phyloP scores from a whole-genome alignment of 2,888 invertebrate species.

The Rhopalosiphum nymphaeae region DNA sequence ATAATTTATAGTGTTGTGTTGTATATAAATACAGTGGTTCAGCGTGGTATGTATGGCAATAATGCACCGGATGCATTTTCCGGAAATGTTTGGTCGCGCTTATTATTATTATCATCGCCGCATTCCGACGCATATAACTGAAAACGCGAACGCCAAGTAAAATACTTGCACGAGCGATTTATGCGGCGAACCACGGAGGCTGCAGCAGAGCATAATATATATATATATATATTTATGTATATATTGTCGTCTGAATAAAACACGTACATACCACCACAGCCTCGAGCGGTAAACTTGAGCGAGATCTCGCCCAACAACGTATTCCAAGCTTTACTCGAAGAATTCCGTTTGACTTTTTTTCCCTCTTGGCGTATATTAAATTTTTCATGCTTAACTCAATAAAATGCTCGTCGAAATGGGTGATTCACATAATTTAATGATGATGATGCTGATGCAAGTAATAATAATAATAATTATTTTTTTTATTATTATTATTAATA shows the following conservation, averaged over 20 bases:
- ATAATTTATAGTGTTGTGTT: not conserved
- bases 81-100: slow-evolving; percentile 22
- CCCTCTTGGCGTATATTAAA: slow-evolving; percentile 25
- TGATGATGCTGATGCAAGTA: not conserved
- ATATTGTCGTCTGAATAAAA: not conserved
- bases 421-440: not conserved
- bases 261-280: not conserved
- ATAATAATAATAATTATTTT: not conserved
- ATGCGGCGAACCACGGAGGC: not conserved
- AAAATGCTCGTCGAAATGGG: not conserved
- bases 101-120: slow-evolving; percentile 14
- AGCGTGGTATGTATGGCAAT: slow-evolving; percentile 30
- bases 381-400: not conserved
- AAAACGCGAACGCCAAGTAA: not conserved
- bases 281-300: not conserved
- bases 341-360: slow-evolving; percentile 17
- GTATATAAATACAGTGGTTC: not conserved
- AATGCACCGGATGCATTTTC: slow-evolving; percentile 40
- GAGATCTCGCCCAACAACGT: not conserved
- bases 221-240: not conserved
- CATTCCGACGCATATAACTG: not conserved
- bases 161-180: slow-evolving; percentile 41
- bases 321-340: not conserved
- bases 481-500: not conserved
- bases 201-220: not conserved